Evolutionary conservation across 1,140 invertebrate species (phyloP).

Genomic region (Aphidius gifuensis): DNA sequence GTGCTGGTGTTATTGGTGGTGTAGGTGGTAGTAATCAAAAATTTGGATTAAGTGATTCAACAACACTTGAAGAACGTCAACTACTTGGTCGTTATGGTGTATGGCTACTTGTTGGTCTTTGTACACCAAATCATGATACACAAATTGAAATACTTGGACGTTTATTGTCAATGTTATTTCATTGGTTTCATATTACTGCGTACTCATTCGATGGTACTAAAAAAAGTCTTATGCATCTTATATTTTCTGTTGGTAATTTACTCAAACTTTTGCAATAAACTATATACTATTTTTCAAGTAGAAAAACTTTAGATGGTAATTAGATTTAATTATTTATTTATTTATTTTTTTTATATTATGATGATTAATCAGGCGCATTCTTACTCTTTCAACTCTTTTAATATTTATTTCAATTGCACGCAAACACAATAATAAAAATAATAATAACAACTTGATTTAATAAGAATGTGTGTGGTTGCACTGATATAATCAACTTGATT

Average conservation of each 20-base stretch:
- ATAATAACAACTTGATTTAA: neutral
- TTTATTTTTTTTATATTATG: neutral
- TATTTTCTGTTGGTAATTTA: constrained; percentile 57
- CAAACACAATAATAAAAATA: neutral
- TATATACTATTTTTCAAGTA: constrained; percentile 37
- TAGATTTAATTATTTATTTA: constrained; percentile 24
- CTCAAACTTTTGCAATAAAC: constrained; percentile 43
- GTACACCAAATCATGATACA: constrained; percentile 81
- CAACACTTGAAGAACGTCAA: constrained; percentile 74
- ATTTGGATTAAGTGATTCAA: constrained; percentile 39
- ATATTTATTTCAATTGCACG: neutral
- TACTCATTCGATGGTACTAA: constrained; percentile 88
- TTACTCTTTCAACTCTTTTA: constrained; percentile 8
- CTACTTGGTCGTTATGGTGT: constrained; percentile 93
- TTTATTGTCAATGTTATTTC: constrained; percentile 92
- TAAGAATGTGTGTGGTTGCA: no score
- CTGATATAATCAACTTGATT: no score
- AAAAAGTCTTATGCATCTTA: constrained; percentile 56
- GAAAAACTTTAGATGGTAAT: constrained; percentile 20
- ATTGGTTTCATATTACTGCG: constrained; percentile 98
- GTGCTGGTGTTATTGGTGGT: constrained; percentile 24
- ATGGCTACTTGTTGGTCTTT: constrained; percentile 93
- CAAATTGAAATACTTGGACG: constrained; percentile 85
- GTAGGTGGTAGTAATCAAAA: constrained; percentile 43
- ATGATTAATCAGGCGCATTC: constrained; percentile 33